Percentiles rank a stretch among this genome's conserved stretches.
Conservation (phyloP, 1,140 invertebrate species). For the Trinorchestia longiramus region DNA sequence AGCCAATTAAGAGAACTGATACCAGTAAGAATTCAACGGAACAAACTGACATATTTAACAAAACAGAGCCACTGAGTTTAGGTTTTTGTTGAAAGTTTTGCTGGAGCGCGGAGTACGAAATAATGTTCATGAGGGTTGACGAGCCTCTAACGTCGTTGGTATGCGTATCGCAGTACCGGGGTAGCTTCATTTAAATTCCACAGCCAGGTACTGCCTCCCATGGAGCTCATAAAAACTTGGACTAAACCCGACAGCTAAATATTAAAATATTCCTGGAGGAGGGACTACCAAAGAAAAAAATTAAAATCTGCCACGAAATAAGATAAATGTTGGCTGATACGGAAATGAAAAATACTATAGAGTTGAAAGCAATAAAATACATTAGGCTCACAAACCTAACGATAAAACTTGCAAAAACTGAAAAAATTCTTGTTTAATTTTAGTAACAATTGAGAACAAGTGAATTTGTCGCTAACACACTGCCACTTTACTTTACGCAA, state of each 20-base stretch:
- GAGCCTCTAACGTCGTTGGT: not conserved
- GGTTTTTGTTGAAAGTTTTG: not conserved
- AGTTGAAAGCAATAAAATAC: not conserved
- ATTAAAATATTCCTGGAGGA: not conserved
- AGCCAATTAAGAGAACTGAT: not conserved
- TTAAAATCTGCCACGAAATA: not conserved
- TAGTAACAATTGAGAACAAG: not conserved
- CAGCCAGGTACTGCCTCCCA: slow-evolving; percentile 3
- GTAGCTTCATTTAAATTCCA: slow-evolving; percentile 9
- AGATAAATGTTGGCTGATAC: not conserved
- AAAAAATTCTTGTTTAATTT: not conserved
- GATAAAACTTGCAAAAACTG: not conserved
- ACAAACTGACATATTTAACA: not conserved
- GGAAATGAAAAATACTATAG: not conserved
- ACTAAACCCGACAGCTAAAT: not conserved
- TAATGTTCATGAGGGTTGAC: not conserved
- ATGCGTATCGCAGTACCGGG: not conserved
- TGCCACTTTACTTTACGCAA: not conserved
- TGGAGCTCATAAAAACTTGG: not conserved
- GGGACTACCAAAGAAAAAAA: not conserved
- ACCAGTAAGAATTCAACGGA: not conserved
- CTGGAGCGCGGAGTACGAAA: not conserved
- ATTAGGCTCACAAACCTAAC: not conserved
- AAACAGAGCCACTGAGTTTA: not conserved
- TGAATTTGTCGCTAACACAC: not conserved